phyloP scores from a whole-genome alignment of 2,797 vertebrate species.

The Caiman crocodilus region DNA sequence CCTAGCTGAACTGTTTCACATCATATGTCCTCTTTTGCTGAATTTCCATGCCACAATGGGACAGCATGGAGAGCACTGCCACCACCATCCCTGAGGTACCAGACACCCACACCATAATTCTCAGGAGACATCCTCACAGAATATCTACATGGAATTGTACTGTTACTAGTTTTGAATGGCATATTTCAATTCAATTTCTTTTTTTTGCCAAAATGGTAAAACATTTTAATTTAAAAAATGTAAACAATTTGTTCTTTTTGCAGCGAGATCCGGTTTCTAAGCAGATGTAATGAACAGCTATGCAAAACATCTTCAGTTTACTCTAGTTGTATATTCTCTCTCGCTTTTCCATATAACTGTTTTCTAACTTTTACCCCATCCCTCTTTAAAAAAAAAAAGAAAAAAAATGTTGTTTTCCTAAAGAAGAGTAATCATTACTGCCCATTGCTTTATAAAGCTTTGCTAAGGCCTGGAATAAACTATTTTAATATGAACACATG shows the following conservation, averaged over 20 bases:
- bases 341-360: not conserved
- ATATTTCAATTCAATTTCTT: not conserved
- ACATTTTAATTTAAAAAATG: not conserved
- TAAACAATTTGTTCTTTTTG: not conserved
- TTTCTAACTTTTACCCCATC: not conserved
- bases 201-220: not conserved
- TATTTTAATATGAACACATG: not conserved
- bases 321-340: not conserved
- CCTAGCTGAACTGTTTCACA: not conserved
- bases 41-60: not conserved
- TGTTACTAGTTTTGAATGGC: not conserved
- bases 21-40: not conserved
- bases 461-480: not conserved
- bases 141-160: not conserved
- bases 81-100: not conserved
- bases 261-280: not conserved
- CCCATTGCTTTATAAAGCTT: not conserved
- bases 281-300: not conserved
- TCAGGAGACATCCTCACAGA: not conserved
- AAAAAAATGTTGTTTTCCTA: not conserved
- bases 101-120: not conserved
- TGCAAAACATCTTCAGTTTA: not conserved
- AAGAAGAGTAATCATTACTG: not conserved
- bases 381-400: not conserved
- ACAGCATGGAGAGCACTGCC: not conserved